Percentiles rank a stretch among this genome's conserved stretches.
Conservation (phyloP, 2,113 vertebrate genomes). For the Brienomyrus longianalis region DNA sequence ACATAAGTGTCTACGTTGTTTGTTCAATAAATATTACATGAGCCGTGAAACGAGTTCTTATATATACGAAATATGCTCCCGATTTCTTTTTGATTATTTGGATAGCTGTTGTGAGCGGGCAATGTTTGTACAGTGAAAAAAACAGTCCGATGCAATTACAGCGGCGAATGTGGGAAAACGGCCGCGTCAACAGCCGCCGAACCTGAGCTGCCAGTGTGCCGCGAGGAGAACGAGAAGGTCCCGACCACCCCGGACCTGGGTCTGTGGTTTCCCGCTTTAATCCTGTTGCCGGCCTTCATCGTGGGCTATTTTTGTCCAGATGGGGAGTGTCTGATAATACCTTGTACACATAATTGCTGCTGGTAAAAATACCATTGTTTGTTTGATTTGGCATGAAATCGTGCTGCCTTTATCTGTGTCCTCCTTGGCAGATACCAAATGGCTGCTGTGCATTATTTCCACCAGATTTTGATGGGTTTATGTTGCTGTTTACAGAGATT, state of each 20-base stretch:
- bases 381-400: neutral
- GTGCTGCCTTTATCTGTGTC: neutral
- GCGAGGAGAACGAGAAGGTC: neutral
- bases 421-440: neutral
- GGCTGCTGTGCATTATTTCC: neutral
- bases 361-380: neutral
- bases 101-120: neutral
- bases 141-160: neutral
- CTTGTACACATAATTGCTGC: neutral
- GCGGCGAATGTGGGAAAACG: neutral
- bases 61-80: neutral
- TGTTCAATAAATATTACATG: neutral
- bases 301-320: constrained; percentile 3
- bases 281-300: neutral
- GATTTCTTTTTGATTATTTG: neutral
- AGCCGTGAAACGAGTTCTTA: neutral
- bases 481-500: constrained; percentile 46
- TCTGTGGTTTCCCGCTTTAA: neutral
- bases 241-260: neutral
- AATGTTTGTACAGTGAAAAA: neutral
- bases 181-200: neutral
- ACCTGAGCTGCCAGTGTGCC: neutral
- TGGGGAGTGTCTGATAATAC: constrained; percentile 6
- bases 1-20: neutral
- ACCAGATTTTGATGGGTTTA: constrained; percentile 44